Base-by-base conservation (phyloP, 2,888 invertebrate genomes). In the Meliscaeva auricollis region DNA sequence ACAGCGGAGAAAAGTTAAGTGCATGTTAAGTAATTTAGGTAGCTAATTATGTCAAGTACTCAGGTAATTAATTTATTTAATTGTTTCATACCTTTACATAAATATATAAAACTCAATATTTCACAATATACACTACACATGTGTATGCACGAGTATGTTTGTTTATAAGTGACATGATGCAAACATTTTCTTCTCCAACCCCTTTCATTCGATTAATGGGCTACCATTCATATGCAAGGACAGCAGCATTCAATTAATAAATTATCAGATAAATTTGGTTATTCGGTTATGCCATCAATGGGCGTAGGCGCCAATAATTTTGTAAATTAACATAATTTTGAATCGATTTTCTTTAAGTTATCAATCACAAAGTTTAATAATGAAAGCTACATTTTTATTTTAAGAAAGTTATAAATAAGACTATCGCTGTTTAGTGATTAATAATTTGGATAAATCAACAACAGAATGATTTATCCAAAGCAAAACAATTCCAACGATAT, bases 11-110 rank as follows among this genome's bases (percentile, higher is more conserved):
- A 32, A 79, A 38, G 50, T 26, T 56, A 74, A 79, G 74, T 78
- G 73, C 69, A 69, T 74, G 62, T 83, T 56, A 64, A 38, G 54
- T 60, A 64, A 70, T 79, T 83, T 69, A 30, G n/a, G 56, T 62
- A 78, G 50, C 78, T 83, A 79, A 83, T 83, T 78, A 74, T 22
- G 20, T 52, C 64, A 44, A 66, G 66, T 30, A 70, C 41, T 46
- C 44, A 35, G 41, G 58, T 44, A 70, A 74, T 79, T 70, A 74
- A 74, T 73, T 20, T 35, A 22, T 35, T 66, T 66, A 48, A 66
- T 35, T 64, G 46, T 48, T 64, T 48, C 41, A 17, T 66, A 35
- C 30, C 11, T 30, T 7, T n/a, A n/a, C 20, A 35, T 54, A 13
- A 32, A 20, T 15, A 17, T 1, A 13, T 35, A 38, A 2, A 35